These are phyloP conservation scores for Pitangus sulphuratus DNA, from an alignment of 2,797 vertebrate genomes.

Conservation along the genomic window DNA sequence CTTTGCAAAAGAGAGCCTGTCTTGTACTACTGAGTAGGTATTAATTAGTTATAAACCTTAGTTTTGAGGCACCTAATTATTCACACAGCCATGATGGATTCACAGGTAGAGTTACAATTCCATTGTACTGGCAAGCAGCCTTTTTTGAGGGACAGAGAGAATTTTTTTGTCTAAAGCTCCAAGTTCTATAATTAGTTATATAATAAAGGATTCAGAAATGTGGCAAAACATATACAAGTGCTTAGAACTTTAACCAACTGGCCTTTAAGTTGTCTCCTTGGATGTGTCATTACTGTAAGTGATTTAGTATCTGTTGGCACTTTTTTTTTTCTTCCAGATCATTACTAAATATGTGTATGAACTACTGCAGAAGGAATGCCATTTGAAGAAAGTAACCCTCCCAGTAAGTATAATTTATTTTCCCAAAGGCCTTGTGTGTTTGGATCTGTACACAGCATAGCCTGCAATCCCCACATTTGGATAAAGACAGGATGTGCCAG, in stretches of 20 bases:
- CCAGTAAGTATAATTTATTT: conserved; percentile 87
- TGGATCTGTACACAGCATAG: not conserved
- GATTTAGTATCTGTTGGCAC: conserved; percentile 43
- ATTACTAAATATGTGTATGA: conserved; percentile 96
- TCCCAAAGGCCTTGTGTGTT: not conserved
- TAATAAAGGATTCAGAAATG: not conserved
- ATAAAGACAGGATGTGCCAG: not conserved
- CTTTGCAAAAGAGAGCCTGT: conserved; percentile 1
- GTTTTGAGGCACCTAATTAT: conserved; percentile 14
- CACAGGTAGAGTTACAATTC: not conserved
- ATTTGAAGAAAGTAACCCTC: conserved; percentile 91
- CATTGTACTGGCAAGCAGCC: not conserved
- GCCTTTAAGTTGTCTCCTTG: not conserved
- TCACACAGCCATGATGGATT: not conserved
- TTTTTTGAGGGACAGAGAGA: not conserved
- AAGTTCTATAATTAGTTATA: not conserved
- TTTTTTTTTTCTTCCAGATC: conserved; percentile 79
- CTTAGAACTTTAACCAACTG: not conserved
- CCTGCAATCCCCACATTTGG: not conserved
- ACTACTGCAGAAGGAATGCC: conserved; percentile 91
- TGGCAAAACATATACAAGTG: not conserved
- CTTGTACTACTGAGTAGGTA: conserved; percentile 16
- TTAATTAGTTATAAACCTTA: conserved; percentile 48
- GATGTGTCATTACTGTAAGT: not conserved
- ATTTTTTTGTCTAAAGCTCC: not conserved